phyloP scores from a whole-genome alignment of 2,113 vertebrate species.

The Harpagus bidentatus region DNA sequence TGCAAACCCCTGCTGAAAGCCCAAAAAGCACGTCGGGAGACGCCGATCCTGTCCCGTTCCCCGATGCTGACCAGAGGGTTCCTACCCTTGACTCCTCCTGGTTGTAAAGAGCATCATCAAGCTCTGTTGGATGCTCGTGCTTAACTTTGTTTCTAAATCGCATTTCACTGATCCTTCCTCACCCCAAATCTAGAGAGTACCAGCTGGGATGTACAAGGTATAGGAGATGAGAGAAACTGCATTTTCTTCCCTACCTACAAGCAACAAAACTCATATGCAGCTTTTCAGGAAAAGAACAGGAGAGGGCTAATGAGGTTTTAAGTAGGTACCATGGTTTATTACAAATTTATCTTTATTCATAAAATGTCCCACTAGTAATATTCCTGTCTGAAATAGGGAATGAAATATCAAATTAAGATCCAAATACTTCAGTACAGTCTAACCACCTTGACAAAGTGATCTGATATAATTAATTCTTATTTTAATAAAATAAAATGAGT shows the following conservation, averaged over 20 bases:
- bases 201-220: accelerated
- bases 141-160: accelerated
- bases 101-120: accelerated
- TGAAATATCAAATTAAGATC: background rate
- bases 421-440: background rate
- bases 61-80: accelerated
- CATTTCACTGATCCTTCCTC: background rate
- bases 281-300: background rate
- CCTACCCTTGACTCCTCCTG: background rate
- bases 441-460: background rate
- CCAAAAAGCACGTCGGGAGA: accelerated
- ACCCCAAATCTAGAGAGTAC: background rate
- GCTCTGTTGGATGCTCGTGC: accelerated
- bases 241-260: background rate
- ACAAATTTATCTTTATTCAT: background rate
- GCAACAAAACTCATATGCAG: background rate
- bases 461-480: background rate
- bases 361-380: background rate
- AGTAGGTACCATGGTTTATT: background rate
- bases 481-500: background rate
- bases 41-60: accelerated
- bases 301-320: background rate
- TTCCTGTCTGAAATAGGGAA: background rate
- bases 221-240: background rate
- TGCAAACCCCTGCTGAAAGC: background rate